Conservation (phyloP, 2,797 vertebrate genomes). For the Trichosurus vulpecula region DNA sequence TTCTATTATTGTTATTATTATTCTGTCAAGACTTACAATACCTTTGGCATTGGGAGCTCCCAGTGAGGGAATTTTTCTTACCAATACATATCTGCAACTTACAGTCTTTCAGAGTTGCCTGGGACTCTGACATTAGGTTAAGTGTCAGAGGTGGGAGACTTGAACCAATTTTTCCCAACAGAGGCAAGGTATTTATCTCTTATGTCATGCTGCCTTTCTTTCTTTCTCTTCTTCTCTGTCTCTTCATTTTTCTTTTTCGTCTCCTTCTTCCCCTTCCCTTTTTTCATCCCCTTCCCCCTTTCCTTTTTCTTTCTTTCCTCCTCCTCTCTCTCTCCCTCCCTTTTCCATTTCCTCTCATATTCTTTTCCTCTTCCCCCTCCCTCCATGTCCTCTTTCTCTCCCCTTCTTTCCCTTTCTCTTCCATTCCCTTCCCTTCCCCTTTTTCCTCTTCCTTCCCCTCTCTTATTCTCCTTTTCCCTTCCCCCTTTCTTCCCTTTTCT, state of each 20-base stretch:
- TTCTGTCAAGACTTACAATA: background rate
- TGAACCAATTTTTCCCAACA: background rate
- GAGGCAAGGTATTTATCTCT: background rate
- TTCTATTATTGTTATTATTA: constrained; percentile 23
- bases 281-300: fast-evolving
- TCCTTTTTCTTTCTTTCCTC: fast-evolving
- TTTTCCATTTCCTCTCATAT: background rate
- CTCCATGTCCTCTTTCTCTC: background rate
- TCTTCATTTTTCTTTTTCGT: too few species aligned
- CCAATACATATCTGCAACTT: background rate
- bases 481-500: fast-evolving
- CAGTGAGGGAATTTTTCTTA: background rate
- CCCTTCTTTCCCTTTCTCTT: background rate
- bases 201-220: background rate
- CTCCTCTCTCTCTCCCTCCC: background rate
- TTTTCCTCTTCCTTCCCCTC: too few species aligned
- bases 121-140: background rate
- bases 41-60: background rate
- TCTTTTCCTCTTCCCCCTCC: background rate
- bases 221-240: background rate
- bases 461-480: too few species aligned
- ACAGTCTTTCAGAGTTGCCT: background rate
- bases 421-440: background rate
- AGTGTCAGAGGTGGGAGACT: background rate
- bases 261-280: background rate